Evolutionary conservation across 2,113 vertebrate species (phyloP), one percentile per base, ranked within the genome.

Genomic region (Oreochromis niloticus): DNA sequence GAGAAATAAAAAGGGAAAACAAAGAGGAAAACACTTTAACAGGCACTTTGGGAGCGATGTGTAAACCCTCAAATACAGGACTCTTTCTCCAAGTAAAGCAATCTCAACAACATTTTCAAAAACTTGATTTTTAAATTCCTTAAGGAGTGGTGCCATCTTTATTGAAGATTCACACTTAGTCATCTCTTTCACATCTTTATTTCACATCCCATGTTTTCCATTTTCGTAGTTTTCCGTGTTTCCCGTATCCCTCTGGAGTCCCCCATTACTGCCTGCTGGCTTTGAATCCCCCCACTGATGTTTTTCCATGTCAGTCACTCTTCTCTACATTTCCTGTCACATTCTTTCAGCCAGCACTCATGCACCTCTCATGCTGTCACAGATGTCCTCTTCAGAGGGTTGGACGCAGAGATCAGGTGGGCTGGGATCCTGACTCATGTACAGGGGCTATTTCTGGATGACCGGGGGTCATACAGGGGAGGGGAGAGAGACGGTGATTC

Each of bases 401-500:
- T 43, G 55, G 16, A 63, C 11, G 57, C 36, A 59, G 71, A 63
- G 17, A 80, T 73, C 24, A 79, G 81, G 54, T 84, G 55, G 80
- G 57, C 55, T 11, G 63, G 52, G 83, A 85, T 81, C 82, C 80
- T 91, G 90, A 93, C 83, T 91, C 85, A 87, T 34, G 75, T 19
- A 14, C 24, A 4, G 24, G 13, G 54, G 81, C 89, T 93, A 94
- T 94, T 93, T 94, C 19, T 93, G 90, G 91, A 94, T 34, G 24
- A 50, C 22, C 46, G 24, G 39, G 63, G 61, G 80, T 84, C 9
- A 2, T 32, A 52, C 22, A 34, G 79, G 22, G 50, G 22, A 61
- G n/a, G 36, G 43, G 85, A 93, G 88, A 89, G 82, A 95, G 92
- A 91, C 80, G 55, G 86, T 91, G 93, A 96, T 95, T 96, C 95